Conservation (phyloP, 2,113 vertebrate species). For the Charina bottae region DNA sequence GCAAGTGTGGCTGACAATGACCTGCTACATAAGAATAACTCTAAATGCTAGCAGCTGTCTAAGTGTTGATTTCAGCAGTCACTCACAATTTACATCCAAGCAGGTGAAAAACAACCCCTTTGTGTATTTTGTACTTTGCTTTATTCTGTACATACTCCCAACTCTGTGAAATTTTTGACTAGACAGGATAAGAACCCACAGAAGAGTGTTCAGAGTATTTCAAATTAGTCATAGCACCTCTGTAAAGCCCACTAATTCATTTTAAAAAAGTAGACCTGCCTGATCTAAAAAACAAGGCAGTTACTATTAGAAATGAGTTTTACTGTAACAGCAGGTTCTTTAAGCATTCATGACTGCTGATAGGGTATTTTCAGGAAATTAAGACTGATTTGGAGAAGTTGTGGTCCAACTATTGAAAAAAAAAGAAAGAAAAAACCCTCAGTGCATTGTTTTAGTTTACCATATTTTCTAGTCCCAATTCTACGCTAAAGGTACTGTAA, state of each 20-base stretch:
- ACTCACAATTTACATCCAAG: not conserved
- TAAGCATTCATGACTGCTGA: not conserved
- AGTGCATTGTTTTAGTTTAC: not conserved
- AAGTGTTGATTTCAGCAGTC: not conserved
- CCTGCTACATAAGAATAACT: not conserved
- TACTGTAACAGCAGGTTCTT: not conserved
- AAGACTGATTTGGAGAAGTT: not conserved
- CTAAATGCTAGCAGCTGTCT: not conserved
- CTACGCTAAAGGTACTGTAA: not conserved
- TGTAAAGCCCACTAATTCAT: not conserved
- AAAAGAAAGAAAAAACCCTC: not conserved
- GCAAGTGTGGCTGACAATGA: not conserved
- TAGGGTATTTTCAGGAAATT: slow-evolving; percentile 3
- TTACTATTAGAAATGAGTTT: not conserved
- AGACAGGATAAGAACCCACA: not conserved
- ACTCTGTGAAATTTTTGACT: slow-evolving; percentile 9
- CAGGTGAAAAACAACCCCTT: not conserved
- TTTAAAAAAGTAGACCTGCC: slow-evolving; percentile 1
- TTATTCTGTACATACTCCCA: not conserved
- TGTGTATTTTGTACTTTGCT: not conserved
- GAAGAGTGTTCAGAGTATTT: not conserved
- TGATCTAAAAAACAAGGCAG: rapidly evolving
- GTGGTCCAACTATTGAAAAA: not conserved
- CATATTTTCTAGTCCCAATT: not conserved
- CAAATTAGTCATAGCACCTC: not conserved